Evolutionary conservation across 2,888 invertebrate species (phyloP).

Genomic region (Doris montereyensis): DNA sequence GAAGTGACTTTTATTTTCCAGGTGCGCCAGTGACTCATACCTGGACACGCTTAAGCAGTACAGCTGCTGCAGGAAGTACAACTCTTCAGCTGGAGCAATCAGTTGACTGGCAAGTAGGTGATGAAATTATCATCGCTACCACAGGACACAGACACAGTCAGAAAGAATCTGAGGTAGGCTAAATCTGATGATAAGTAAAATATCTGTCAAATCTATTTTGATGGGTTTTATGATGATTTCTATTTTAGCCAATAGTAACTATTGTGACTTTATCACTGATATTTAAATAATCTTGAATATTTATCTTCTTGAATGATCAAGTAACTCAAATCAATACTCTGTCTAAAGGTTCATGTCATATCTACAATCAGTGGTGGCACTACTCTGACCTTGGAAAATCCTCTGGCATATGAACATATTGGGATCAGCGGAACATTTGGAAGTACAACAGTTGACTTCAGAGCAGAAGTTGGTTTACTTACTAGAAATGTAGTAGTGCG

Average conservation of each 20-base stretch:
- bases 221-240: no score
- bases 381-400: slow-evolving; percentile 54
- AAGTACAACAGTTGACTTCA: slow-evolving; percentile 50
- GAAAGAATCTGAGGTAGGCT: slow-evolving; percentile 61
- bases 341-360: no score
- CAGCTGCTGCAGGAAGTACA: slow-evolving; percentile 52
- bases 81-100: slow-evolving; percentile 49
- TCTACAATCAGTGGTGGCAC: slow-evolving; percentile 57
- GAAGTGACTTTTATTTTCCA: no score
- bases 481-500: slow-evolving; percentile 66
- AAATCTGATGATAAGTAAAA: no score
- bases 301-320: no score
- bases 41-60: slow-evolving; percentile 59
- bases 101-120: slow-evolving; percentile 59
- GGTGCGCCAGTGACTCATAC: no score
- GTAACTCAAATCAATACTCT: no score
- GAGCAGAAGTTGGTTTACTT: slow-evolving; percentile 69
- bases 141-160: slow-evolving; percentile 64
- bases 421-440: slow-evolving; percentile 48
- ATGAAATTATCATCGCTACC: slow-evolving; percentile 68
- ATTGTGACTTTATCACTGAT: no score
- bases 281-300: no score
- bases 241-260: no score
- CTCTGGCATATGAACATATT: slow-evolving; percentile 53
- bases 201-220: no score